phyloP scores from a whole-genome alignment of 2,113 vertebrate species.

The Ascaphus truei region DNA sequence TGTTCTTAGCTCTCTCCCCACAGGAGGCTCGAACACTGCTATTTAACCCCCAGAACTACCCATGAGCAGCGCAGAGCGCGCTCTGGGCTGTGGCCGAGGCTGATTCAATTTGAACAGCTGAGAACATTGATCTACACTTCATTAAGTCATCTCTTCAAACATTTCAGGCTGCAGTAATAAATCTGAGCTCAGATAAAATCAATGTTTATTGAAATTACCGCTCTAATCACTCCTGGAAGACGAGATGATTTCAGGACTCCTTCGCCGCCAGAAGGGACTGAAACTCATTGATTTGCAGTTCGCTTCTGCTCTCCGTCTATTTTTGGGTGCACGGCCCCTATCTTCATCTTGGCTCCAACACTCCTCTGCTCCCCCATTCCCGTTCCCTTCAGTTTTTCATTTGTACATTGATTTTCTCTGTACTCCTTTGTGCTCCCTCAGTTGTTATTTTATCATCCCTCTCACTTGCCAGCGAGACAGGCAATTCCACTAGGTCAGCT shows the following conservation, averaged over 20 bases:
- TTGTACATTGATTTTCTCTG: too few species aligned
- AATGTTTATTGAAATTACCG: conserved; percentile 32
- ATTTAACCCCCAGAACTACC: neutral
- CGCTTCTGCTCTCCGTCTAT: neutral
- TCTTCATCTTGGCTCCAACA: too few species aligned
- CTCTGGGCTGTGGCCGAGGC: conserved; percentile 2
- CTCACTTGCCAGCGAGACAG: too few species aligned
- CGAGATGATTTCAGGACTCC: conserved; percentile 9
- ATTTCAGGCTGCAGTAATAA: conserved; percentile 30
- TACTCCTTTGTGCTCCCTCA: too few species aligned
- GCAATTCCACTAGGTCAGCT: too few species aligned
- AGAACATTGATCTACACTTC: conserved; percentile 37
- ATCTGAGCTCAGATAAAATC: conserved; percentile 35
- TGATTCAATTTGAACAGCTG: conserved; percentile 31
- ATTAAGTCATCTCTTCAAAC: conserved; percentile 38
- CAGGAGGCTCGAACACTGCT: too few species aligned
- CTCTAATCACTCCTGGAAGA: conserved; percentile 15
- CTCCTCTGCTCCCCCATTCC: too few species aligned
- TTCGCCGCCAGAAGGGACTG: neutral
- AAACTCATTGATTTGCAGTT: neutral
- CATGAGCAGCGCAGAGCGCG: neutral
- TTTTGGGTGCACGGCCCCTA: too few species aligned
- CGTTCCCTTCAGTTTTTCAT: too few species aligned
- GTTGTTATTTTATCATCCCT: too few species aligned
- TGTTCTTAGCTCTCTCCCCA: too few species aligned